Percentiles rank a stretch among this genome's conserved stretches.
phyloP scores from a whole-genome alignment of 2,888 invertebrate genomes.

The Enchytraeus crypticus region DNA sequence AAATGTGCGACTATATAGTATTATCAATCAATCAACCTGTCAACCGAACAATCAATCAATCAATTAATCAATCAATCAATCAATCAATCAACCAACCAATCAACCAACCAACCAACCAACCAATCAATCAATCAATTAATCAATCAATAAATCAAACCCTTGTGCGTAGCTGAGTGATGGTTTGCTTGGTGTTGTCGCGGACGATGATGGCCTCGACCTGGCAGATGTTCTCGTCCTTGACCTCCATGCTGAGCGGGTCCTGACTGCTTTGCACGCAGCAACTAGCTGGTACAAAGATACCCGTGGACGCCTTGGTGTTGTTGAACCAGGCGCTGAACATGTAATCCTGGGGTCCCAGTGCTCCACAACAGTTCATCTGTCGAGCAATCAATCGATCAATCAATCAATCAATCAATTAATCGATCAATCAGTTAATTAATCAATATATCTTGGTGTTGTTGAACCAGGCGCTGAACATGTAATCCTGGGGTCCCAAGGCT shows the following conservation, averaged over 20 bases:
- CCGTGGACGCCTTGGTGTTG: slow-evolving; percentile 2
- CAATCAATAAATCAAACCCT: no score
- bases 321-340: slow-evolving; percentile 15
- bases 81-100: no score
- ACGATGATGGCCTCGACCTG: slow-evolving; percentile 7
- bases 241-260: slow-evolving; percentile 2
- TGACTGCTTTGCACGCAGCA: slow-evolving; percentile 12
- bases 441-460: slow-evolving; percentile 9
- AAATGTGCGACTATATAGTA: no score
- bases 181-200: not conserved
- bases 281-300: slow-evolving; percentile 12
- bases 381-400: no score
- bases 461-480: slow-evolving; percentile 13
- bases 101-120: no score
- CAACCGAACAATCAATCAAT: no score
- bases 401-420: no score
- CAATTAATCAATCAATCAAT: no score
- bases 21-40: no score
- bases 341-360: slow-evolving; percentile 11
- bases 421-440: no score
- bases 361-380: slow-evolving; percentile 18
- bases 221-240: slow-evolving; percentile 2
- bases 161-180: slow-evolving; percentile 9
- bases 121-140: no score
- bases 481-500: slow-evolving; percentile 12